These are phyloP conservation scores for Drosophila suzukii DNA, from an alignment of 1,140 invertebrate species.

Conservation along the genomic window DNA sequence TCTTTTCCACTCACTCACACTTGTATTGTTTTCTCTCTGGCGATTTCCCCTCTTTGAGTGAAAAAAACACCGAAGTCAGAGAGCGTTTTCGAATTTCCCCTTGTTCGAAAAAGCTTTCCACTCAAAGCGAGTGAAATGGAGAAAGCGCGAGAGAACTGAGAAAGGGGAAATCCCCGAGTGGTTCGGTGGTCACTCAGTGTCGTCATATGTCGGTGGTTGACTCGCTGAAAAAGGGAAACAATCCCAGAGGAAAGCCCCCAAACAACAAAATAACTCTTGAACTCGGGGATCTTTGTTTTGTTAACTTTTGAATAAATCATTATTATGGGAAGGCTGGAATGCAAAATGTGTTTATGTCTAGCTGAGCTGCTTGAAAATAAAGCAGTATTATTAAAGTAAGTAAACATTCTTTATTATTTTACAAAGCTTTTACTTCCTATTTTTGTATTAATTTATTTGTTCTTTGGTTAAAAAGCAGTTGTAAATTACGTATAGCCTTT, in stretches of 20 bases:
- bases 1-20: background rate
- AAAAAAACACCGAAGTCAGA: background rate
- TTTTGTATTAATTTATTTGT: too few species aligned
- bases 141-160: conserved; percentile 7
- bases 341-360: background rate
- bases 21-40: background rate
- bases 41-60: conserved; percentile 41
- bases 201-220: background rate
- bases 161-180: conserved; percentile 26
- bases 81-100: conserved; percentile 52
- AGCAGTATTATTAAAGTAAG: background rate
- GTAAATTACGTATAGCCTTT: too few species aligned
- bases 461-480: too few species aligned
- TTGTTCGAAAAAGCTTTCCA: conserved; percentile 45
- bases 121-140: conserved; percentile 4
- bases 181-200: background rate
- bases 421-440: too few species aligned
- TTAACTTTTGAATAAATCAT: conserved; percentile 1
- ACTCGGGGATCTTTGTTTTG: background rate
- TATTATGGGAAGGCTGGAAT: background rate
- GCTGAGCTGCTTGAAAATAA: background rate
- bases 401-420: too few species aligned
- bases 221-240: background rate
- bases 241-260: background rate
- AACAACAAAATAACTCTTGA: background rate